Evolutionary conservation across 2,797 vertebrate genomes (phyloP), one percentile per base, ranked within the genome.

Genomic region (Scomberomorus guttatus): DNA sequence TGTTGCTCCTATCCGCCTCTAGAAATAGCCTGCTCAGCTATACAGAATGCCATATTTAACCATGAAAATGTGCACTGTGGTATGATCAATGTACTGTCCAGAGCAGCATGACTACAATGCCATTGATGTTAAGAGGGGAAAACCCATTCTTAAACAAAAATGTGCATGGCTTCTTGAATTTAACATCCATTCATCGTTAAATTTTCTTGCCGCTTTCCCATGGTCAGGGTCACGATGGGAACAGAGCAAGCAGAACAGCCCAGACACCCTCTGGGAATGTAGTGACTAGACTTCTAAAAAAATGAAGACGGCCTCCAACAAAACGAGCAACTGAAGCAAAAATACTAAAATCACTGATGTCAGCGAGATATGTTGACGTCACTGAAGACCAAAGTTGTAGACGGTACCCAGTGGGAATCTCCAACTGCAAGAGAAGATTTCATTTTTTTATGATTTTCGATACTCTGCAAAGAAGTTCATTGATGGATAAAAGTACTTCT

Each of bases 1-100:
- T 77, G 68, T 32, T 83, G 78, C 81, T 75, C 70, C 51, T 79
- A 51, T 57, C 59, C 4, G 9, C 55, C 37, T 52, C 65, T 18
- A 29, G 70, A 81, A 81, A 82, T 60, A 77, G 58, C 66, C 44
- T 18, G 50, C 54, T 81, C 65, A 77, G 79, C 65, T 68, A 34
- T 54, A 72, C 57, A 75, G 32, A 25, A 51, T 5, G 25, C 22
- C 27, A 54, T 66, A 72, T 81, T 73, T 39, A 70, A 56, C 57
- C 61, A 68, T 63, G n/a, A 74, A 60, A 82, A 77, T 79, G 25
- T 42, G 67, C 48, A 80, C 55, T 52, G 56, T 11, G 18, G 20
- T 17, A 18, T 15, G 22, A 56, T 61, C 57, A 70, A 55, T 79
- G 56, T 68, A 52, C 37, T 42, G 22, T 51, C 51, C 70, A 72